Conservation (phyloP, 2,797 vertebrate species). For the Lophotriccus pileatus region DNA sequence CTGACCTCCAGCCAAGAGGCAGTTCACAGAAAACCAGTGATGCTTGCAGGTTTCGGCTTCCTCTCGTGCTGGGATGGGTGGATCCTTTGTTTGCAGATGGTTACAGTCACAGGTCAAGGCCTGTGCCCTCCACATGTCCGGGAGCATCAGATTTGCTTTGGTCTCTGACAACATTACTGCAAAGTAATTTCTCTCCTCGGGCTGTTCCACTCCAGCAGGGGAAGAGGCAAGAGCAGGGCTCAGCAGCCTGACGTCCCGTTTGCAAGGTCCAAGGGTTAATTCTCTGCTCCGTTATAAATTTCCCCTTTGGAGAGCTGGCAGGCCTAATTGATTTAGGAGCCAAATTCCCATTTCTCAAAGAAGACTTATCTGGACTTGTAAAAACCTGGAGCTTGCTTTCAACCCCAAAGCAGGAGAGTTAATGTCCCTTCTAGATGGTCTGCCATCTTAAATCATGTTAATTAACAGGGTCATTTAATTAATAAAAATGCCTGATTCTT, state of each 20-base stretch:
- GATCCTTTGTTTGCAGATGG: background rate
- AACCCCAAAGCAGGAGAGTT: background rate
- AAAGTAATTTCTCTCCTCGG: background rate
- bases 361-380: constrained; percentile 35
- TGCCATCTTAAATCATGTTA: constrained; percentile 36
- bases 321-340: constrained; percentile 55
- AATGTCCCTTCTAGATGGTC: background rate
- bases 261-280: constrained; percentile 44
- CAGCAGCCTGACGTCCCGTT: background rate
- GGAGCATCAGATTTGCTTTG: constrained; percentile 50
- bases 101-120: constrained; percentile 21
- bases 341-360: constrained; percentile 25
- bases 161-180: constrained; percentile 33
- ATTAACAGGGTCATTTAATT: constrained; percentile 15
- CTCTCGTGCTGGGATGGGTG: background rate
- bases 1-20: background rate
- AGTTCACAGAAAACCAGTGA: background rate
- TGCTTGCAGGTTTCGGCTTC: background rate
- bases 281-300: constrained; percentile 14
- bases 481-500: background rate
- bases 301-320: constrained; percentile 6
- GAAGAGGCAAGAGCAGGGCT: background rate
- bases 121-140: constrained; percentile 19
- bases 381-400: constrained; percentile 19
- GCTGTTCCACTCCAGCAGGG: background rate